These are phyloP conservation scores for Neopelma chrysocephalum DNA, from an alignment of 2,797 vertebrate species.

Conservation along the genomic window DNA sequence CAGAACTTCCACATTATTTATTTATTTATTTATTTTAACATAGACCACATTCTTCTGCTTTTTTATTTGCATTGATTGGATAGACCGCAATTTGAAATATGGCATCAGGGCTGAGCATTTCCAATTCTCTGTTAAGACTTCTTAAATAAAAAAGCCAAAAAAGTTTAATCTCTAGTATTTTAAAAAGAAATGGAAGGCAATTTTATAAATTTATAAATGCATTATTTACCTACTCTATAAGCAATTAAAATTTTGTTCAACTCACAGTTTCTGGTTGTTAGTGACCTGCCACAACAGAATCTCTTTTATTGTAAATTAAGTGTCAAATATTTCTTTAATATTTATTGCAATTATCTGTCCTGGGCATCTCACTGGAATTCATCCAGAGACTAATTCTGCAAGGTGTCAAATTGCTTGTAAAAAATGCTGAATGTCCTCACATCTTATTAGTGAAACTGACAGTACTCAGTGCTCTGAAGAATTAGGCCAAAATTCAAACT, in stretches of 20 bases:
- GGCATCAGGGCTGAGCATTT: background rate
- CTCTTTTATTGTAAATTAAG: background rate
- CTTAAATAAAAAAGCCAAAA: background rate
- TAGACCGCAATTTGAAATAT: background rate
- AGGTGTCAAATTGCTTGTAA: background rate
- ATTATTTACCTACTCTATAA: background rate
- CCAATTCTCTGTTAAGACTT: background rate
- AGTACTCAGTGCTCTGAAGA: background rate
- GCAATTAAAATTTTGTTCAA: background rate
- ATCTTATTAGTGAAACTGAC: background rate
- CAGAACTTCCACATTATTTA: background rate
- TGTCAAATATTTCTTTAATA: background rate
- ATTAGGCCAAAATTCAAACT: background rate
- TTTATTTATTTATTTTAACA: background rate
- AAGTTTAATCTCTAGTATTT: background rate
- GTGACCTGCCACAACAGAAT: background rate
- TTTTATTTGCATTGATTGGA: background rate
- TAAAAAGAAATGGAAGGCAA: background rate
- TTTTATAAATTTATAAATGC: accelerated
- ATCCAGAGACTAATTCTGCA: background rate
- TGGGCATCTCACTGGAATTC: background rate
- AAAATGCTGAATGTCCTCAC: background rate
- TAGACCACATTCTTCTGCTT: background rate
- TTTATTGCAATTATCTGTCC: background rate
- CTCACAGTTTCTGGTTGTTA: background rate